These are phyloP conservation scores for Xenopus laevis DNA, from an alignment of 2,113 vertebrate species.

Conservation along the genomic window DNA sequence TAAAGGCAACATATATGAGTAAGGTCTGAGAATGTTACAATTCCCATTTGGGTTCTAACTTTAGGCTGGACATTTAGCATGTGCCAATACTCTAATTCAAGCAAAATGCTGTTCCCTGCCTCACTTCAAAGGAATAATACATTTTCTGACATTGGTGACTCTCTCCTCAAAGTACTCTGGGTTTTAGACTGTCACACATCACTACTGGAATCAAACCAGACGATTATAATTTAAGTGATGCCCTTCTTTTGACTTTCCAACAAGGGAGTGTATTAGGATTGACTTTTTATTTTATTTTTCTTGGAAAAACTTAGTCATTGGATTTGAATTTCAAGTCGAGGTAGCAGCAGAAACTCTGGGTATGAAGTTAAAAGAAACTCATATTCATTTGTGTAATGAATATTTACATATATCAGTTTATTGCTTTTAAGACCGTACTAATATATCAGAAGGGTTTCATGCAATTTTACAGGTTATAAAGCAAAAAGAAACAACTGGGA, in stretches of 20 bases:
- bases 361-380: too few relatives aligned
- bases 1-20: constrained; percentile 26
- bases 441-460: too few relatives aligned
- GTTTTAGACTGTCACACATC: constrained; percentile 38
- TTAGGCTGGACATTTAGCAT: constrained; percentile 42
- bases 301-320: constrained; percentile 33
- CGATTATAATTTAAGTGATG: constrained; percentile 39
- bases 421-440: too few relatives aligned
- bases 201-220: constrained; percentile 40
- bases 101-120: constrained; percentile 40
- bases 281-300: neutral
- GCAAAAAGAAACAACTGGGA: too few relatives aligned
- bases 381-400: too few relatives aligned
- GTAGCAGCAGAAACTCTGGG: neutral
- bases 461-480: too few relatives aligned
- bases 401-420: too few relatives aligned
- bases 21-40: constrained; percentile 36
- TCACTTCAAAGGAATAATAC: constrained; percentile 36
- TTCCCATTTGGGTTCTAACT: constrained; percentile 32
- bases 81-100: constrained; percentile 43
- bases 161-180: constrained; percentile 41
- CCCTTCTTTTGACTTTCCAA: constrained; percentile 41
- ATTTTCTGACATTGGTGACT: constrained; percentile 41
- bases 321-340: constrained; percentile 2
- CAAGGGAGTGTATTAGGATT: constrained; percentile 30